A percentile compares a stretch with the other conserved stretches of the same genome.
phyloP scores from a whole-genome alignment of 2,888 invertebrate genomes.

The Neocrepidodera transversa region DNA sequence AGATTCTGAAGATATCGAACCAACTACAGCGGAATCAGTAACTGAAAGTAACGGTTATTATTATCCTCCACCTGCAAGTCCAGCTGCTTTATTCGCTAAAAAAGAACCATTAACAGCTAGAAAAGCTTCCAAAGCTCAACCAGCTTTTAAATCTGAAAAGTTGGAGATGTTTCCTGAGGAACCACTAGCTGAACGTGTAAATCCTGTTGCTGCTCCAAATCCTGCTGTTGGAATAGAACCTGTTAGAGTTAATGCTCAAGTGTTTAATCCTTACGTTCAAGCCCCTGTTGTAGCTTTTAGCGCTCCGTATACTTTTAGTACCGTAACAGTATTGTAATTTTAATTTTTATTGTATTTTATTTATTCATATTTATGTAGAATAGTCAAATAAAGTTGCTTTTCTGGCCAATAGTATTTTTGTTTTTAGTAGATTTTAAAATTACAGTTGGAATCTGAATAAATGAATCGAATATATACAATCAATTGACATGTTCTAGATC shows the following conservation, averaged over 20 bases:
- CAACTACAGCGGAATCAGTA: conserved; percentile 19
- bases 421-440: too few species aligned
- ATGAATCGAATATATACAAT: too few species aligned
- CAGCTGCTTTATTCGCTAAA: conserved; percentile 1
- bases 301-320: background rate
- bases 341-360: background rate
- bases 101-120: conserved; percentile 13
- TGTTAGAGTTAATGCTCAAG: conserved; percentile 44
- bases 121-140: background rate
- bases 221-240: conserved; percentile 56
- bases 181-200: conserved; percentile 2
- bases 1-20: conserved; percentile 19
- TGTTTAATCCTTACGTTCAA: conserved; percentile 40
- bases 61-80: conserved; percentile 4
- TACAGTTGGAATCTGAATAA: too few species aligned
- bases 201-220: conserved; percentile 45
- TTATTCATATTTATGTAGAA: background rate
- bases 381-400: background rate
- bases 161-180: conserved; percentile 18
- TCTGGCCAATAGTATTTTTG: too few species aligned
- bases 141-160: conserved; percentile 11
- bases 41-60: conserved; percentile 7
- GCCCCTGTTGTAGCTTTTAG: conserved; percentile 5
- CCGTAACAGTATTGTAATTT: background rate
- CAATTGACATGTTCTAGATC: too few species aligned